phyloP scores from a whole-genome alignment of 2,888 invertebrate species.

The Scaptomyza caliginosa region DNA sequence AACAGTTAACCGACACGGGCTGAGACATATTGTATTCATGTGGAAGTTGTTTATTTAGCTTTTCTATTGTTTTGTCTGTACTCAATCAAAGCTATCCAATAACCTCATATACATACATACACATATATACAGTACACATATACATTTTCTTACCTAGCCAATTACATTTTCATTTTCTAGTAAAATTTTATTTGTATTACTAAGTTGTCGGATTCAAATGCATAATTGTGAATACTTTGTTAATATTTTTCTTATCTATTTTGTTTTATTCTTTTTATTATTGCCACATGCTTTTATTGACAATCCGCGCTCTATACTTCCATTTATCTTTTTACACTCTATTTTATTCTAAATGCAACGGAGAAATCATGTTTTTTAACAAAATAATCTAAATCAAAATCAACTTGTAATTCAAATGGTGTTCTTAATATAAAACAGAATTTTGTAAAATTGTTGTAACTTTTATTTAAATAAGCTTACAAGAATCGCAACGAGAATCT shows the following conservation, averaged over 20 bases:
- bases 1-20: conserved; percentile 9
- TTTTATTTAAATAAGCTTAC: neutral
- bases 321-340: conserved; percentile 37
- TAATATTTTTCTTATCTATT: neutral
- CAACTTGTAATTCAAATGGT: neutral
- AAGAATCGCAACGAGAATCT: neutral
- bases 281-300: neutral
- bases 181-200: conserved; percentile 22
- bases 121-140: neutral
- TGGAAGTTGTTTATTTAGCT: conserved; percentile 14
- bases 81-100: conserved; percentile 19
- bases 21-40: neutral
- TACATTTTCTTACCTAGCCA: conserved; percentile 50
- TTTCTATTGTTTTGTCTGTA: conserved; percentile 8
- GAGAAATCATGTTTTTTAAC: conserved; percentile 13
- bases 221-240: neutral
- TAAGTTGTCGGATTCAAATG: conserved; percentile 6
- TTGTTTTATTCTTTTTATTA: conserved; percentile 2
- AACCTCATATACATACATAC: conserved; percentile 17
- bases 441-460: neutral
- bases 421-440: neutral
- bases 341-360: conserved; percentile 1
- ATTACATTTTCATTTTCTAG: conserved; percentile 57
- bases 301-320: conserved; percentile 42
- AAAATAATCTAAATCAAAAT: conserved; percentile 2